A percentile compares a stretch with the other conserved stretches of the same genome.
phyloP scores from a whole-genome alignment of 1,140 invertebrate genomes.

The Phortica variegata region DNA sequence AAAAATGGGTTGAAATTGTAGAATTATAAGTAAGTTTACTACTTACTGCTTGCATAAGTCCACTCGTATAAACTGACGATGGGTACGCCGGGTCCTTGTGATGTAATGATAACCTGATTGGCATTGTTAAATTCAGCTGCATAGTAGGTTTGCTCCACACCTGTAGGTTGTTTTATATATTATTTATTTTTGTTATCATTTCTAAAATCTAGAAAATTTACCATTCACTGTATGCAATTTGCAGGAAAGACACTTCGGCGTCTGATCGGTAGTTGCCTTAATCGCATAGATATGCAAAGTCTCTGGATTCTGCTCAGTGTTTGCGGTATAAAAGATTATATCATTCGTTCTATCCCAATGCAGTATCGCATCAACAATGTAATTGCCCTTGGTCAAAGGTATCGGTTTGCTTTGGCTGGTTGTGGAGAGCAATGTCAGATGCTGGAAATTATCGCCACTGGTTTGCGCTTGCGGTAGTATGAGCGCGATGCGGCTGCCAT shows the following conservation, averaged over 20 bases:
- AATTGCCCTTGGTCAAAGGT: constrained; percentile 67
- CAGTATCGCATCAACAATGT: constrained; percentile 77
- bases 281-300: constrained; percentile 65
- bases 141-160: constrained; percentile 47
- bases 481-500: constrained; percentile 62
- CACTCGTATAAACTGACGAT: constrained; percentile 37
- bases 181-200: background rate
- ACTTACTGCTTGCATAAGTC: constrained; percentile 34
- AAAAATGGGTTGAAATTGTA: background rate
- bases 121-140: constrained; percentile 42
- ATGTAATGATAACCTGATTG: constrained; percentile 44
- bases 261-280: constrained; percentile 38
- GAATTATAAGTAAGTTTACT: background rate
- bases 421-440: constrained; percentile 64
- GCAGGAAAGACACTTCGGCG: constrained; percentile 63
- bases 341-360: constrained; percentile 71
- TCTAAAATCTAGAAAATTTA: constrained; percentile 3
- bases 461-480: constrained; percentile 67
- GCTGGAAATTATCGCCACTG: constrained; percentile 64
- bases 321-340: constrained; percentile 69
- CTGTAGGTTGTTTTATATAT: no score
- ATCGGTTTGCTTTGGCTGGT: constrained; percentile 33
- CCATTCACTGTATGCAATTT: constrained; percentile 43
- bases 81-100: constrained; percentile 47
- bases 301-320: constrained; percentile 61